Base-by-base conservation (phyloP, 2,888 invertebrate genomes). In the Daptonema setosum region DNA sequence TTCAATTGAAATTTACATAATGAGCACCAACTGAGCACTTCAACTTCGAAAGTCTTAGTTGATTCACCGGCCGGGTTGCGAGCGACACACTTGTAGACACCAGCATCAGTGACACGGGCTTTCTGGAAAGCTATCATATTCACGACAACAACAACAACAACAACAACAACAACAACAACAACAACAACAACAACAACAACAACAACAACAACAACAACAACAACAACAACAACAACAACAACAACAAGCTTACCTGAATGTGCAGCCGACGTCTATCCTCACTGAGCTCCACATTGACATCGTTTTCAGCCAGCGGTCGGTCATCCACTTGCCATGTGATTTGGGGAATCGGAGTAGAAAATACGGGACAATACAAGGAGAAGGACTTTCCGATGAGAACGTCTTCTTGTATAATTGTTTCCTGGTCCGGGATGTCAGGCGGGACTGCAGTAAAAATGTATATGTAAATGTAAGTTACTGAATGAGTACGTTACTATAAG, bases 11-110 rank as follows among this genome's bases (percentile, higher is more conserved):
- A n/a, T n/a, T n/a, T n/a, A n/a, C n/a, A n/a, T n/a, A 28, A 53
- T 3, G 26, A 26, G 45, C 24, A 35, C 61, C 54, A 28, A 68
- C 68, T 64, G 50, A 65, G 54, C 5, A 69, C 66, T 54, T 68
- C 67, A 14, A 69, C 64, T 56, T 65, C 59, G 59, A 68, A 69
- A 1, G 62, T 59, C 48, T 69, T 70, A 54, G 63, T 60, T 28
- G 65, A 61, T 48, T 62, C 62, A 2, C 69, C 69, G 17, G 69
- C 69, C 11, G 61, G 58, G 48, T 69, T 69, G 52, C 66, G 54
- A 8, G 67, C 69, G 22, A 67, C 61, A 60, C 69, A 69, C 53
- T 65, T 66, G 63, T 68, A 69, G 8, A 63, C 61, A 47, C 69
- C 69, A 24, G 66, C 63, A 53, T 69, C 67, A 1, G 61, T 60